Evolutionary conservation across 2,888 invertebrate species (phyloP).

Genomic region (Lithosia quadra): DNA sequence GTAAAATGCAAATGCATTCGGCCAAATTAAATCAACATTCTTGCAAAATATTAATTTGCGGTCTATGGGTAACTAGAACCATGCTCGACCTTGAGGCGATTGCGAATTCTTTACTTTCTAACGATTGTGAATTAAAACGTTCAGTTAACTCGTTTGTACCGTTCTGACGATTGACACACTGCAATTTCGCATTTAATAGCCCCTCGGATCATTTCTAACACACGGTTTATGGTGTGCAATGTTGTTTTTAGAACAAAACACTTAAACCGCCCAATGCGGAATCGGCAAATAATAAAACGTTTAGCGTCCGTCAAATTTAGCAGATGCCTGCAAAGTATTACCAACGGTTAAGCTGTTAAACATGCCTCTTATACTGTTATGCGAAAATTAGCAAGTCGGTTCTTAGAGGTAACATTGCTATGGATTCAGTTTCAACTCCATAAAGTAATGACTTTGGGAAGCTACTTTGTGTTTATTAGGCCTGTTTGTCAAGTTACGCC

Average conservation of each 20-base stretch:
- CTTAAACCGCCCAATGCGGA: slow-evolving; percentile 58
- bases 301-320: slow-evolving; percentile 72
- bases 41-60: slow-evolving; percentile 44
- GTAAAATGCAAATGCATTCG: slow-evolving; percentile 34
- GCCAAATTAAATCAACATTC: slow-evolving; percentile 19
- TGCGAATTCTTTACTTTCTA: slow-evolving; percentile 38
- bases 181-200: slow-evolving; percentile 33
- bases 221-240: slow-evolving; percentile 29
- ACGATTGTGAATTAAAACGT: slow-evolving; percentile 37
- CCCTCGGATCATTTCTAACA: slow-evolving; percentile 32
- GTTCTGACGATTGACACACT: slow-evolving; percentile 35
- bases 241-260: slow-evolving; percentile 23
- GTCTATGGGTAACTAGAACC: slow-evolving; percentile 37
- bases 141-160: slow-evolving; percentile 27
- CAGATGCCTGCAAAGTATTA: slow-evolving; percentile 69
- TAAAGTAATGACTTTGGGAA: slow-evolving; percentile 21
- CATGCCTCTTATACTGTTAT: slow-evolving; percentile 69
- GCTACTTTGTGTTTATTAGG: neutral
- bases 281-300: slow-evolving; percentile 65
- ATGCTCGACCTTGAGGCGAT: slow-evolving; percentile 46
- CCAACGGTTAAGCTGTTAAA: slow-evolving; percentile 72
- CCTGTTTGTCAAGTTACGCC: neutral
- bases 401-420: slow-evolving; percentile 31
- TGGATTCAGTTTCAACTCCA: slow-evolving; percentile 21
- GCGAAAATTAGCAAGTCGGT: slow-evolving; percentile 61